These are phyloP conservation scores for Ectobius pallidus DNA, from an alignment of 2,888 invertebrate genomes.

Conservation along the genomic window DNA sequence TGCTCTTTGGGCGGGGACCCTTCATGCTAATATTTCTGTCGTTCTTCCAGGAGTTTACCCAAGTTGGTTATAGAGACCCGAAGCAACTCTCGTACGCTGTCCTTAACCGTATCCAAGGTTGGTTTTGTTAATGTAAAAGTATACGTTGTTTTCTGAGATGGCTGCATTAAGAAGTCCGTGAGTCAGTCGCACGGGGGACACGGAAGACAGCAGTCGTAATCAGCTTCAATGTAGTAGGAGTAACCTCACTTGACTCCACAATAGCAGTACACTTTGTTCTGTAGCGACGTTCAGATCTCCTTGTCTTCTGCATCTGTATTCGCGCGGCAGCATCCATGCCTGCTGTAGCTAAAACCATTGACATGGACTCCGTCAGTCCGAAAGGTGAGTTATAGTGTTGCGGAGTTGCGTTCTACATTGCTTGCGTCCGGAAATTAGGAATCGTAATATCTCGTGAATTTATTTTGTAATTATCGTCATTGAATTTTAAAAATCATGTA, in stretches of 20 bases:
- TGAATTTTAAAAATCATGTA: too few species aligned
- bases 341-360: neutral
- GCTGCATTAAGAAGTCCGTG: neutral
- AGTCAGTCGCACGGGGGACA: neutral
- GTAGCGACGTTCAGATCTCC: too few species aligned
- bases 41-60: slow-evolving; percentile 10
- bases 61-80: slow-evolving; percentile 9
- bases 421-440: neutral
- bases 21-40: neutral
- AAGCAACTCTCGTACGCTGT: neutral
- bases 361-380: neutral
- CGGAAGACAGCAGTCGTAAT: neutral
- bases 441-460: too few species aligned
- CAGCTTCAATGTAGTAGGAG: neutral
- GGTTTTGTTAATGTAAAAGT: neutral
- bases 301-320: too few species aligned
- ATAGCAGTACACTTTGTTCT: too few species aligned
- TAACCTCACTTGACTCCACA: neutral
- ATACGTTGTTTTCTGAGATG: neutral
- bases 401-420: neutral
- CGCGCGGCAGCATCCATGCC: neutral
- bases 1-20: slow-evolving; percentile 2
- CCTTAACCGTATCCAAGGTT: slow-evolving; percentile 21
- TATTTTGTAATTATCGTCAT: too few species aligned
- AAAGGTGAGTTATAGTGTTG: neutral